Base-by-base conservation (phyloP, 2,888 invertebrate genomes). In the Nowickia ferox region DNA sequence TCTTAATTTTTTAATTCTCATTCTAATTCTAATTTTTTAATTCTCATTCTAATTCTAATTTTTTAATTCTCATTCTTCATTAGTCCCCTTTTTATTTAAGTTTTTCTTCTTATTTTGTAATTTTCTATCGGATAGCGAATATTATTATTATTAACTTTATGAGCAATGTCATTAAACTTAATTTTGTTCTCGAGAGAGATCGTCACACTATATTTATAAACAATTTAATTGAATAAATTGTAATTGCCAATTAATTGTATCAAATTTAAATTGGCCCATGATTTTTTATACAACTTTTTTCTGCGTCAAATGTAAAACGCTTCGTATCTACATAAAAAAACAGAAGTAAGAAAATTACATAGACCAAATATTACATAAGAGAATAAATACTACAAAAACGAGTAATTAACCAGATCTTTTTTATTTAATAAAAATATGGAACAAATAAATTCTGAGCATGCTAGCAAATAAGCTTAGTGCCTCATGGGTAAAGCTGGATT, bases 301-400 rank as follows among this genome's bases (percentile, higher is more conserved):
- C 42, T 44, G 13, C 44, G n/a, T n/a, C 15, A 69, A 59, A 63
- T 61, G 9, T 30, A 30, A 78, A 53, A 61, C 42, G 53, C 42
- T 78, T 48, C 69, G 22, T 2, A 22, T n/a, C n/a, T 51, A 61
- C 63, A 44, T 17, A 38, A 5, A 38, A 55, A 17, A 40, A 51
- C 22, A 30, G 55, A 76, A 42, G 51, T 5, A 38, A 17, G 13
- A 15, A 55, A 75, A 42, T 61, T 61, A 17, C 17, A 61, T 10
- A 61, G 9, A 42, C 10, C 11, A 42, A 42, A 17, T 11, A 82
- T 82, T 82, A 76, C 82, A 82, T 82, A 82, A 82, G 66, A 59
- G 13, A n/a, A 59, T 57, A 30, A 17, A 51, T n/a, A 17, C 10
- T n/a, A 38, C 30, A 71, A 22, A 75, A 40, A 15, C 22, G 10